Percentiles rank a stretch among this genome's conserved stretches.
Evolutionary conservation across 2,113 vertebrate species (phyloP).

Genomic region (Colinus virginianus): DNA sequence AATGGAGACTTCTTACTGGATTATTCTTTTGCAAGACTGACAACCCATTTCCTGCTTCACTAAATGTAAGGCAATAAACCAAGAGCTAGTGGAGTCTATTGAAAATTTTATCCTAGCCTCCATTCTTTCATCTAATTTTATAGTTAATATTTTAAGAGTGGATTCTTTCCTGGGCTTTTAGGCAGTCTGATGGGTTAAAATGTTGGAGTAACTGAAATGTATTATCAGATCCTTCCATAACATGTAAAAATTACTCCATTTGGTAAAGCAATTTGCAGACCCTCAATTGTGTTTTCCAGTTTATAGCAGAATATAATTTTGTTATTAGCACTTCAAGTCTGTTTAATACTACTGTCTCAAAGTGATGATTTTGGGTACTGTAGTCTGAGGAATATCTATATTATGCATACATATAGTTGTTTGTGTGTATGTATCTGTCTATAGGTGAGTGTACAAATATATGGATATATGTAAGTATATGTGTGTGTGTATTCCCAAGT

Average conservation of each 20-base stretch:
- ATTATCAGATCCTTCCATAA: neutral
- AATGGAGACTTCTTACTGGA: neutral
- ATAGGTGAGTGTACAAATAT: neutral
- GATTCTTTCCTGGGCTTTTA: slow-evolving; percentile 6
- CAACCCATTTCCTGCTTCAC: neutral
- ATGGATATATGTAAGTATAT: neutral
- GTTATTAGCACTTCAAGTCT: neutral
- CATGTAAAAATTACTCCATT: neutral
- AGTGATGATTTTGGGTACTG: neutral
- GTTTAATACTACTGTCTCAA: neutral
- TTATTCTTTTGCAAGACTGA: slow-evolving; percentile 10
- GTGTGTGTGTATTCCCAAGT: neutral
- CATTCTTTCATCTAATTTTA: slow-evolving; percentile 1
- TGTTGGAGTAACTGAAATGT: neutral
- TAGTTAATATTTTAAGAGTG: neutral
- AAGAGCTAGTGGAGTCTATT: neutral
- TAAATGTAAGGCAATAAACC: neutral
- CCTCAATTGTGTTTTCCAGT: neutral
- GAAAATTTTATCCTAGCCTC: neutral
- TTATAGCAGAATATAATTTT: slow-evolving; percentile 9
- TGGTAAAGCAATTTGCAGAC: slow-evolving; percentile 34
- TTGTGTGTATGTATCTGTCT: accelerated
- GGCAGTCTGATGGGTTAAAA: neutral
- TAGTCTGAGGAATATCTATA: neutral
- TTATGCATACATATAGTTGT: neutral